These are phyloP conservation scores for Euclidia mi DNA, from an alignment of 2,888 invertebrate species.

Conservation along the genomic window DNA sequence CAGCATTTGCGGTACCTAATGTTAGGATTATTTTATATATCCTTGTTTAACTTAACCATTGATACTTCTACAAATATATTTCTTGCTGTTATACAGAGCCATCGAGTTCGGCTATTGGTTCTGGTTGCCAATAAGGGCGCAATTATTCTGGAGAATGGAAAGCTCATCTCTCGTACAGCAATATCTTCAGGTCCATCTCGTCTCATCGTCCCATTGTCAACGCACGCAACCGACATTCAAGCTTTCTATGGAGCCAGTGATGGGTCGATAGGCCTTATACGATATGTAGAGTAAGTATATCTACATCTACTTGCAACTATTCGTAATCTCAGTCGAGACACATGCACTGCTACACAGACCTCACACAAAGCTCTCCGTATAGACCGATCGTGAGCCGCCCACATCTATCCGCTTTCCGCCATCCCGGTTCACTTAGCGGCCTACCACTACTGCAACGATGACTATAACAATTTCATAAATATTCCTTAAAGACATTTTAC, in stretches of 20 bases:
- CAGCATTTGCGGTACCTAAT: constrained; percentile 83
- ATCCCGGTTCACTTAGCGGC: too few species aligned
- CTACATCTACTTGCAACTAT: neutral
- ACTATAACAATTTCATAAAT: too few species aligned
- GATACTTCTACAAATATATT: constrained; percentile 22
- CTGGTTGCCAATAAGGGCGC: constrained; percentile 96
- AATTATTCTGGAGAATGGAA: constrained; percentile 93
- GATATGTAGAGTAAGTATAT: constrained; percentile 86
- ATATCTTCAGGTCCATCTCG: constrained; percentile 78
- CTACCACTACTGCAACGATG: too few species aligned
- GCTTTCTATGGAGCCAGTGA: constrained; percentile 97
- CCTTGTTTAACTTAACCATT: constrained; percentile 2
- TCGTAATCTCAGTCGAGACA: too few species aligned
- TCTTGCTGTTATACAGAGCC: constrained; percentile 82
- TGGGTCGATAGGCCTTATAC: constrained; percentile 95
- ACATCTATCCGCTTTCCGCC: too few species aligned
- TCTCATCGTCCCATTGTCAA: constrained; percentile 69
- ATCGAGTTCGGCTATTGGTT: constrained; percentile 92
- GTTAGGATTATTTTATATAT: constrained; percentile 68
- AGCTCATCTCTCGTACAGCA: constrained; percentile 81
- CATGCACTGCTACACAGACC: too few species aligned
- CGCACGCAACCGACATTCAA: constrained; percentile 86
- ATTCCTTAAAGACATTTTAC: too few species aligned
- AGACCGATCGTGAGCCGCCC: too few species aligned
- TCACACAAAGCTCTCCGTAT: too few species aligned